phyloP scores from a whole-genome alignment of 2,888 invertebrate genomes.

The Sipunculus nudus region DNA sequence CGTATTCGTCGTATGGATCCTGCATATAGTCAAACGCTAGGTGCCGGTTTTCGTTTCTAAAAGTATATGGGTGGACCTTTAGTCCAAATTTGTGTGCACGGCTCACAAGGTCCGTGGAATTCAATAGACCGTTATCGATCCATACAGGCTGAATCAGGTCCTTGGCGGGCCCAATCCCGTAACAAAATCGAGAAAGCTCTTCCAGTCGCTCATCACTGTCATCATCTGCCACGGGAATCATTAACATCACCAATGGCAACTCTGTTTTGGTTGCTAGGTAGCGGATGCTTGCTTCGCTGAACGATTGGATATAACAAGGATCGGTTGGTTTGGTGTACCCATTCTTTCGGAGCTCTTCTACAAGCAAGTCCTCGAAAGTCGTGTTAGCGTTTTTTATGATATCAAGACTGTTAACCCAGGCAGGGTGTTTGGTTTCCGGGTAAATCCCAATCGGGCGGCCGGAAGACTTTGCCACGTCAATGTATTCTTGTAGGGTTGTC shows the following conservation, averaged over 20 bases:
- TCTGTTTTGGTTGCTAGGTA: slow-evolving; percentile 13
- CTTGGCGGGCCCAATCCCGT: slow-evolving; percentile 33
- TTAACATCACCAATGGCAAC: slow-evolving; percentile 23
- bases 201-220: no score
- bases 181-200: slow-evolving; percentile 12
- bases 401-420: slow-evolving; percentile 28
- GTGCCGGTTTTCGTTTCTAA: slow-evolving; percentile 35
- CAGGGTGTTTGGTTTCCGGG: slow-evolving; percentile 36
- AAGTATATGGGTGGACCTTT: slow-evolving; percentile 32
- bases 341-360: slow-evolving; percentile 21
- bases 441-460: slow-evolving; percentile 33
- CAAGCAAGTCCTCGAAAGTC: slow-evolving; percentile 32
- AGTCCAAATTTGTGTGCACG: slow-evolving; percentile 19
- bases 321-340: slow-evolving; percentile 18
- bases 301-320: slow-evolving; percentile 33
- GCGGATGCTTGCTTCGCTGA: slow-evolving; percentile 9
- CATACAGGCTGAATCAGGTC: slow-evolving; percentile 5
- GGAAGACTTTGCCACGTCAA: slow-evolving; percentile 22
- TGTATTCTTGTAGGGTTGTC: slow-evolving; percentile 31
- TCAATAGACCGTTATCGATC: slow-evolving; percentile 7
- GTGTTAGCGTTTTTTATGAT: slow-evolving; percentile 22
- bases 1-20: slow-evolving; percentile 34
- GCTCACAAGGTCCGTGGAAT: slow-evolving; percentile 20
- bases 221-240: slow-evolving; percentile 10
- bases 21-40: slow-evolving; percentile 36